These are phyloP conservation scores for Machimus atricapillus DNA, from an alignment of 2,888 invertebrate species.

Conservation along the genomic window DNA sequence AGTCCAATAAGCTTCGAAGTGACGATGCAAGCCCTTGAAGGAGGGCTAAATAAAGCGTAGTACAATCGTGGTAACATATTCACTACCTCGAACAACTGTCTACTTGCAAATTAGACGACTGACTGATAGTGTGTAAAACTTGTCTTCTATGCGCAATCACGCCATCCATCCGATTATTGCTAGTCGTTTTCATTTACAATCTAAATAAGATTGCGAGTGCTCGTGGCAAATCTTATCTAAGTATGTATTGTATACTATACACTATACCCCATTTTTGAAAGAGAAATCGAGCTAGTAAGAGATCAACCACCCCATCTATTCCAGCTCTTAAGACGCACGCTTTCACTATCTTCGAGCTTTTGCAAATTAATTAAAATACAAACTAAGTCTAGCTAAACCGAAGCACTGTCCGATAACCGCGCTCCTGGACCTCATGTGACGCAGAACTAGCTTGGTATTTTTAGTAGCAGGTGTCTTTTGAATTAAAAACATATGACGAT, in stretches of 20 bases:
- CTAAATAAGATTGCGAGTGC: neutral
- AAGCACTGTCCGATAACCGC: neutral
- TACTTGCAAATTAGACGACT: neutral
- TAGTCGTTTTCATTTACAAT: neutral
- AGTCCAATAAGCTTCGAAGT: slow-evolving; percentile 63
- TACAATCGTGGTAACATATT: neutral
- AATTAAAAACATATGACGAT: neutral
- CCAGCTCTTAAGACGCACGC: neutral
- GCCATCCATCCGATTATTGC: neutral
- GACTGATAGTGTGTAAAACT: neutral
- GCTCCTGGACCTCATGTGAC: neutral
- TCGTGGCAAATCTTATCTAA: neutral
- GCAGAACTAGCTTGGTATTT: neutral
- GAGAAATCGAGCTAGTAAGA: neutral
- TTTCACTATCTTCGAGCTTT: neutral
- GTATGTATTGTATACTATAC: neutral
- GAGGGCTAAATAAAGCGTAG: slow-evolving; percentile 61
- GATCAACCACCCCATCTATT: neutral
- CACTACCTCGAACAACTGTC: neutral
- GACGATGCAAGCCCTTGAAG: slow-evolving; percentile 63
- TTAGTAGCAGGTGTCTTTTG: neutral
- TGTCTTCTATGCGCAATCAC: neutral
- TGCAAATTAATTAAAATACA: neutral
- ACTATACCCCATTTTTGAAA: too few relatives aligned
- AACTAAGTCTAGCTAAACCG: neutral